These are phyloP conservation scores for Dynastes tityus DNA, from an alignment of 2,888 invertebrate species.

Conservation along the genomic window DNA sequence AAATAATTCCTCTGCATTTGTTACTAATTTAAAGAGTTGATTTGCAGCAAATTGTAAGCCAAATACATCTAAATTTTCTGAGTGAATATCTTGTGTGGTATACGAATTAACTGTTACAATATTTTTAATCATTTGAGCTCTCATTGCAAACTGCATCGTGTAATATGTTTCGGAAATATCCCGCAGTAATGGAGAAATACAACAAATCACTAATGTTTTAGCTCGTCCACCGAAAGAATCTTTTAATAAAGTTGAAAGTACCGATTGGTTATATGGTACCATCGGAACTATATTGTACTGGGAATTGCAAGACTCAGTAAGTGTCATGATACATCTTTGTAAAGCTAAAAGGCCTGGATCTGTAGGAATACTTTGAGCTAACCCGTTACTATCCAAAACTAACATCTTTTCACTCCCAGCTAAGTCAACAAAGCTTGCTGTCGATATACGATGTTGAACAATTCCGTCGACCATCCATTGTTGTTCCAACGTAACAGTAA, in stretches of 20 bases:
- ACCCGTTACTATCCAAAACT: slow-evolving; percentile 69
- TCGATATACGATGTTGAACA: slow-evolving; percentile 81
- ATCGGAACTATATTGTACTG: slow-evolving; percentile 60
- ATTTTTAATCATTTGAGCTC: slow-evolving; percentile 80
- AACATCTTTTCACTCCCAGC: slow-evolving; percentile 74
- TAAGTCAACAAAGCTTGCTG: slow-evolving; percentile 83
- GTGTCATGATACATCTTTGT: slow-evolving; percentile 77
- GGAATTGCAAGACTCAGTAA: slow-evolving; percentile 70
- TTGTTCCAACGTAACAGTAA: slow-evolving; percentile 83
- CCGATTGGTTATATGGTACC: slow-evolving; percentile 76
- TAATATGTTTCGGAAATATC: slow-evolving; percentile 81
- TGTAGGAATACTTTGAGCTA: slow-evolving; percentile 71
- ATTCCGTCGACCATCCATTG: slow-evolving; percentile 81
- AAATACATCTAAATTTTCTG: slow-evolving; percentile 73
- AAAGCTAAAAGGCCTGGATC: slow-evolving; percentile 79
- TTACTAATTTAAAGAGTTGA: slow-evolving; percentile 87
- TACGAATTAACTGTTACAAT: slow-evolving; percentile 81
- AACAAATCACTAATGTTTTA: slow-evolving; percentile 81
- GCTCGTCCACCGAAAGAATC: slow-evolving; percentile 86
- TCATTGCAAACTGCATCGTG: slow-evolving; percentile 78
- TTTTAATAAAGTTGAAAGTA: slow-evolving; percentile 79
- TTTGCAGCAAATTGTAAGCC: slow-evolving; percentile 87
- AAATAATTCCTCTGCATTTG: slow-evolving; percentile 89
- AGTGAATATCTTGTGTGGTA: slow-evolving; percentile 63
- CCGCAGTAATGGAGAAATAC: slow-evolving; percentile 80